Evolutionary conservation across 2,888 invertebrate species (phyloP).

Genomic region (Mythimna lalbum): DNA sequence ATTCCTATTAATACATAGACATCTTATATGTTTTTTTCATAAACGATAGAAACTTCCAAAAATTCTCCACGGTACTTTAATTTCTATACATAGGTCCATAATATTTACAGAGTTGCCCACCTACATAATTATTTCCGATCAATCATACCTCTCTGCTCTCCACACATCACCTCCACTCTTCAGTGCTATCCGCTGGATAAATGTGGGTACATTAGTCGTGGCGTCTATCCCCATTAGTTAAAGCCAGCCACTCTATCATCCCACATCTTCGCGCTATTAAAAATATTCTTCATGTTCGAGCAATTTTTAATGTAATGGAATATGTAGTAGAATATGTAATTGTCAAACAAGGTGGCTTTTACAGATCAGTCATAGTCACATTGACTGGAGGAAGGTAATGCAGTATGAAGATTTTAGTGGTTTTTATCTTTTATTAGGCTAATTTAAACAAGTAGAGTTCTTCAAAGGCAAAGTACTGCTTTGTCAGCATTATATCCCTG

Average conservation of each 20-base stretch:
- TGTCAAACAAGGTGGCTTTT: too few relatives aligned
- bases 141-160: constrained; percentile 27
- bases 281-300: constrained; percentile 51
- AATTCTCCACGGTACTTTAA: too few relatives aligned
- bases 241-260: constrained; percentile 69
- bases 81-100: neutral
- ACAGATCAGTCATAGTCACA: too few relatives aligned
- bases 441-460: too few relatives aligned
- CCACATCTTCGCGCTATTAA: constrained; percentile 55
- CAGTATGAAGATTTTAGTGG: too few relatives aligned
- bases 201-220: constrained; percentile 74
- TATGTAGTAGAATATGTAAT: neutral
- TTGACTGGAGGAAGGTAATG: too few relatives aligned
- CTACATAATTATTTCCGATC: constrained; percentile 37
- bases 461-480: too few relatives aligned
- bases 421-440: too few relatives aligned
- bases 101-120: constrained; percentile 6
- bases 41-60: neutral
- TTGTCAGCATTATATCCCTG: too few relatives aligned
- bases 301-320: constrained; percentile 26
- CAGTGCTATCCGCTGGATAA: constrained; percentile 63
- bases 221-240: constrained; percentile 74
- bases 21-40: neutral
- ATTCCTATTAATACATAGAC: neutral
- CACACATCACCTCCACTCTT: constrained; percentile 29